Evolutionary conservation across 2,113 vertebrate genomes (phyloP).

Genomic region (Brevimyrus niger): DNA sequence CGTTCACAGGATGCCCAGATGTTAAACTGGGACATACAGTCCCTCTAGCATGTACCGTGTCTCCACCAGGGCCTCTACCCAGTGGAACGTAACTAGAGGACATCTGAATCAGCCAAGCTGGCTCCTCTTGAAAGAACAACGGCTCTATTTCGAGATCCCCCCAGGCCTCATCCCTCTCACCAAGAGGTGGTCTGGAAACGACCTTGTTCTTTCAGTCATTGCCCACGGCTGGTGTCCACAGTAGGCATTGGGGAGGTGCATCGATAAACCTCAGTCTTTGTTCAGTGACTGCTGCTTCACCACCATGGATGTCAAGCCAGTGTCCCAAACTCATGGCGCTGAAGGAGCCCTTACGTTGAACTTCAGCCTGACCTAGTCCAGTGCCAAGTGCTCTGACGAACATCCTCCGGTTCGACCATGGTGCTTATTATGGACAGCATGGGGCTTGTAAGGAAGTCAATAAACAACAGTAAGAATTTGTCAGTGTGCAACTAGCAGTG

Average conservation of each 20-base stretch:
- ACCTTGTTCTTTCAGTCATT: neutral
- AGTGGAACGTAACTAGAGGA: neutral
- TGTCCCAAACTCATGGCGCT: neutral
- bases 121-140: neutral
- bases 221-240: neutral
- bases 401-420: neutral
- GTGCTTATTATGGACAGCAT: neutral
- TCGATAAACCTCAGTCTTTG: neutral
- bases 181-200: neutral
- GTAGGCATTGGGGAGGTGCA: neutral
- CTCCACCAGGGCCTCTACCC: neutral
- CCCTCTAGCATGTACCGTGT: neutral
- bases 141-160: neutral
- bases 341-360: neutral
- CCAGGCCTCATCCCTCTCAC: neutral
- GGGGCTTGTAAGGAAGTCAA: neutral
- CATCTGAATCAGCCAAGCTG: neutral
- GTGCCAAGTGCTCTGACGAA: neutral
- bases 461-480: neutral
- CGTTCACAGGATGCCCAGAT: neutral
- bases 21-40: neutral
- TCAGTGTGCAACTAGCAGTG: neutral
- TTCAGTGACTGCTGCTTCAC: neutral
- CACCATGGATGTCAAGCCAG: neutral
- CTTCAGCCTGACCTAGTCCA: neutral